Conservation (phyloP, 2,113 vertebrate species). For the Toxotes chatareus region DNA sequence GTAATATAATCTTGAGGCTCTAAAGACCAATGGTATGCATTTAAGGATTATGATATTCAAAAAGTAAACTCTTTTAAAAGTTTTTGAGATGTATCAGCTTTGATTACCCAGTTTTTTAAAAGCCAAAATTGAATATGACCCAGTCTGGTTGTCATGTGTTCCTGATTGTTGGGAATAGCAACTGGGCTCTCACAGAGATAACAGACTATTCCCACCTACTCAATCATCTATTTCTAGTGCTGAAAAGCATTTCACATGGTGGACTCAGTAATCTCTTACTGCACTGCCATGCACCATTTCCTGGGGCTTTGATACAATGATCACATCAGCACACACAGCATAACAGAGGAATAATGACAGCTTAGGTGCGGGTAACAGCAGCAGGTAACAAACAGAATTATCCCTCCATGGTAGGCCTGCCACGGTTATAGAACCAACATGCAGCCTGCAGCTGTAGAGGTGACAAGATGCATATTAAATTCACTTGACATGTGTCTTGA, state of each 20-base stretch:
- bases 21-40: background rate
- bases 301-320: constrained; percentile 53
- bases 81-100: background rate
- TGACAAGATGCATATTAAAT: constrained; percentile 21
- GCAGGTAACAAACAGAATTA: constrained; percentile 69
- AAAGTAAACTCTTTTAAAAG: background rate
- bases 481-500: constrained; percentile 16
- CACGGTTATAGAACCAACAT: background rate
- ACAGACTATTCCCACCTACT: constrained; percentile 35
- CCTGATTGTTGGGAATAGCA: constrained; percentile 29
- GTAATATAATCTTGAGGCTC: background rate
- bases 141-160: background rate
- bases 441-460: constrained; percentile 39
- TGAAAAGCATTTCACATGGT: constrained; percentile 45
- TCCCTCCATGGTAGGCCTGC: constrained; percentile 18
- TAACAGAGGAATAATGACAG: constrained; percentile 58
- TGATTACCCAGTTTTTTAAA: background rate
- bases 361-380: constrained; percentile 49
- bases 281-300: constrained; percentile 42
- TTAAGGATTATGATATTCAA: background rate
- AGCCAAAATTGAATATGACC: background rate
- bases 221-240: constrained; percentile 47
- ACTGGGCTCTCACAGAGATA: constrained; percentile 32
- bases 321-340: constrained; percentile 54
- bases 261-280: constrained; percentile 59